Percentiles rank a stretch among this genome's conserved stretches.
phyloP scores from a whole-genome alignment of 2,888 invertebrate genomes.

The Rapana venosa region DNA sequence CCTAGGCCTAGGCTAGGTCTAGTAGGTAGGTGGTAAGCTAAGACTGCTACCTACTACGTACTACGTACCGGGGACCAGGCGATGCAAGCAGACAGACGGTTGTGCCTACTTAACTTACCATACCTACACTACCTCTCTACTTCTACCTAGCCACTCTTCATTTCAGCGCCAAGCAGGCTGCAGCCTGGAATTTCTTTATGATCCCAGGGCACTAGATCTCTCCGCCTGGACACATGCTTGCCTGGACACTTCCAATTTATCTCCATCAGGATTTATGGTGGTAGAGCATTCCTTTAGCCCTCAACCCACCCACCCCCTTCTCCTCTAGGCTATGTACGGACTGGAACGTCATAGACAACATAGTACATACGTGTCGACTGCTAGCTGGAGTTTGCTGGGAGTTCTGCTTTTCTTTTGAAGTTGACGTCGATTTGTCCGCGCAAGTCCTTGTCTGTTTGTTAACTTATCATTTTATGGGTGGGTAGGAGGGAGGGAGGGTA shows the following conservation, averaged over 20 bases:
- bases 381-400: too few relatives aligned
- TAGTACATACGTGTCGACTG: too few relatives aligned
- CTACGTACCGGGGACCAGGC: not conserved
- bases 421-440: too few relatives aligned
- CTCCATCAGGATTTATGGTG: slow-evolving; percentile 25
- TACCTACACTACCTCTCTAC: too few relatives aligned
- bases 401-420: too few relatives aligned
- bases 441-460: too few relatives aligned
- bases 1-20: too few relatives aligned
- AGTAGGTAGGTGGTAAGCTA: too few relatives aligned
- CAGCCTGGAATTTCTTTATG: slow-evolving; percentile 24
- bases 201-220: slow-evolving; percentile 18
- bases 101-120: not conserved
- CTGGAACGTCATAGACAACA: not conserved
- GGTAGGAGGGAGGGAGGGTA: too few relatives aligned
- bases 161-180: not conserved
- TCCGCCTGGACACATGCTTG: slow-evolving; percentile 28
- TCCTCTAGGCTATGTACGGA: too few relatives aligned
- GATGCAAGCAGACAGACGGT: not conserved
- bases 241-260: slow-evolving; percentile 27
- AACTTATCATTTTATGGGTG: too few relatives aligned
- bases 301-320: not conserved
- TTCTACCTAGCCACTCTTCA: not conserved
- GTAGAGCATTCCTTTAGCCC: not conserved
- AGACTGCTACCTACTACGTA: too few relatives aligned